Base-by-base conservation (phyloP, 2,113 vertebrate genomes). In the Eidolon helvum region DNA sequence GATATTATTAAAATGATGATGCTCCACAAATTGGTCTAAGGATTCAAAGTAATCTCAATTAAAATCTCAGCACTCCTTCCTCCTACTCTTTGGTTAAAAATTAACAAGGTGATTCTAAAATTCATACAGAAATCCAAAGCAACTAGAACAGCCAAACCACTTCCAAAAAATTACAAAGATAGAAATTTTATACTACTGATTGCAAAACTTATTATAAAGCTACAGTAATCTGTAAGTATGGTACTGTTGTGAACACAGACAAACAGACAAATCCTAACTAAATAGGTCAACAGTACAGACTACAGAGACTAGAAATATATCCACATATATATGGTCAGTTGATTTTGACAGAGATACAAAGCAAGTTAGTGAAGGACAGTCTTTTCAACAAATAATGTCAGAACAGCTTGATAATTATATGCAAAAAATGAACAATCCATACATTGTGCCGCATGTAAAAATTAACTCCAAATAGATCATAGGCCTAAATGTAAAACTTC, bases 321-420 rank as follows among this genome's bases (percentile, higher is more conserved):
- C 33, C 50, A 78, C 10, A 87, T 6, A 40, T 33, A 59, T 28
- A 48, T 35, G 40, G 9, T 61, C 69, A 45, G 11, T 22, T 91
- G 65, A 74, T 50, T 66, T 35, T 55, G 53, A 93, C n/a, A 78
- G 87, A 93, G 53, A 87, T 61, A n/a, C 26, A 59, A 86, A 71
- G 24, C 35, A 79, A 83, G 8, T 50, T 66, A 84, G 40, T 84
- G 30, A 68, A 71, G 40, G 30, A 91, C 26, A n/a, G 12, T 78
- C 63, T 90, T 91, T 94, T 89, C 53, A 96, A 92, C 40, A 96
- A 69, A 68, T 87, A 53, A 72, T 68, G 38, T 69, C 68, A 90
- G 38, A 53, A 80, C 16, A 78, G 45, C 53, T 78, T 69, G 40
- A 68, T 59, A 69, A 84, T n/a, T 50, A 40, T 2, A 40, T n/a